These are phyloP conservation scores for Xenops minutus DNA, from an alignment of 2,797 vertebrate species.

Conservation along the genomic window DNA sequence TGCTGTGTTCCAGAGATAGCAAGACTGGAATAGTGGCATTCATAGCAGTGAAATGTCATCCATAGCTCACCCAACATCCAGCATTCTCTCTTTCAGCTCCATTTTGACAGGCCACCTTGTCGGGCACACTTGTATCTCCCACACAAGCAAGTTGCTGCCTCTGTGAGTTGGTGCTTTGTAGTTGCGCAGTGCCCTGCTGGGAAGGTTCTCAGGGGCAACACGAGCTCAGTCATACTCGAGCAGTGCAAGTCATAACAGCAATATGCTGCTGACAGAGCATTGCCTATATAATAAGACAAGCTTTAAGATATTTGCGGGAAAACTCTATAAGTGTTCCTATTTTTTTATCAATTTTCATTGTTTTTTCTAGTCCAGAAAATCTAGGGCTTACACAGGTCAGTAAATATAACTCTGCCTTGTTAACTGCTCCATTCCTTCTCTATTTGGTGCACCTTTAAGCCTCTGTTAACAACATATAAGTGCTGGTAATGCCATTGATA, in stretches of 20 bases:
- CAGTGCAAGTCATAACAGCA: background rate
- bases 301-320: background rate
- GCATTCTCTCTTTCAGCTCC: background rate
- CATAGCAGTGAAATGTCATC: background rate
- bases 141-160: rapidly evolving
- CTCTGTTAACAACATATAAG: background rate
- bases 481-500: background rate
- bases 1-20: background rate
- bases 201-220: background rate
- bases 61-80: background rate
- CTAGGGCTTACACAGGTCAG: background rate
- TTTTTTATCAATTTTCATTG: background rate
- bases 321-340: background rate
- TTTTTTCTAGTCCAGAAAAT: background rate
- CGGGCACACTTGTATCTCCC: background rate
- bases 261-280: rapidly evolving
- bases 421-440: background rate
- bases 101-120: background rate
- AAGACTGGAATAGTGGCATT: background rate
- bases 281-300: background rate
- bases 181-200: background rate
- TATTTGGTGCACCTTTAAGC: background rate
- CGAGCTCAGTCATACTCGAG: background rate
- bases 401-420: background rate
- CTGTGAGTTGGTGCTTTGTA: background rate